Evolutionary conservation across 2,888 invertebrate species (phyloP).

Genomic region (Chrysomela aeneicollis): DNA sequence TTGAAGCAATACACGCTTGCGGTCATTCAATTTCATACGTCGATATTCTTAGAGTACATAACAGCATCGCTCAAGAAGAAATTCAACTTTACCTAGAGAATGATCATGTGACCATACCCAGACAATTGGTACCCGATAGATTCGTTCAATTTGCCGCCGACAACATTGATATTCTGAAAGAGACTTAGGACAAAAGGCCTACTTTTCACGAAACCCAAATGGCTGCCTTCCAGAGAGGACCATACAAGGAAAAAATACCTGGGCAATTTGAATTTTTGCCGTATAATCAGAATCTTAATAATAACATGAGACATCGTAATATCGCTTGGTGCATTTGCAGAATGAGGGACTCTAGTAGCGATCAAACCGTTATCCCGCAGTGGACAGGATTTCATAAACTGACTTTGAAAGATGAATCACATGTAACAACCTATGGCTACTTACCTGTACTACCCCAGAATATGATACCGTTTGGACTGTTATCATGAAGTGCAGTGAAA

Average conservation of each 20-base stretch:
- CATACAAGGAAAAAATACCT: conserved; percentile 7
- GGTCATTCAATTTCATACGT: conserved; percentile 31
- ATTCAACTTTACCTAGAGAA: conserved; percentile 27
- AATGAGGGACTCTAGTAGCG: no score
- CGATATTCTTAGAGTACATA: conserved; percentile 26
- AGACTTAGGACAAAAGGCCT: conserved; percentile 32
- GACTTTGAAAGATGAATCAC: conserved; percentile 3
- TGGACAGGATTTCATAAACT: conserved; percentile 29
- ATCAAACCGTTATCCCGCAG: conserved; percentile 17
- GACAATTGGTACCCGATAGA: conserved; percentile 27
- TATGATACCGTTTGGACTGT: conserved; percentile 37
- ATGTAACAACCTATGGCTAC: conserved; percentile 25
- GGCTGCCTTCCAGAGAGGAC: conserved; percentile 28
- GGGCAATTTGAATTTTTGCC: conserved; percentile 16
- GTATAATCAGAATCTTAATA: no score
- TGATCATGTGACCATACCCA: conserved; percentile 22
- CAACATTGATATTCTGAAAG: conserved; percentile 39
- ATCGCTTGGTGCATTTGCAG: no score
- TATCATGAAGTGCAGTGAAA: conserved; percentile 22
- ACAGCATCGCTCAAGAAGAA: conserved; percentile 36
- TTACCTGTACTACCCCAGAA: conserved; percentile 29
- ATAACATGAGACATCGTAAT: no score
- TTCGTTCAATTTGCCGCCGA: conserved; percentile 40
- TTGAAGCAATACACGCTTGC: conserved; percentile 28
- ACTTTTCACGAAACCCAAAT: conserved; percentile 41